These are phyloP conservation scores for Megathymus violae DNA, from an alignment of 1,140 invertebrate species.

Conservation along the genomic window DNA sequence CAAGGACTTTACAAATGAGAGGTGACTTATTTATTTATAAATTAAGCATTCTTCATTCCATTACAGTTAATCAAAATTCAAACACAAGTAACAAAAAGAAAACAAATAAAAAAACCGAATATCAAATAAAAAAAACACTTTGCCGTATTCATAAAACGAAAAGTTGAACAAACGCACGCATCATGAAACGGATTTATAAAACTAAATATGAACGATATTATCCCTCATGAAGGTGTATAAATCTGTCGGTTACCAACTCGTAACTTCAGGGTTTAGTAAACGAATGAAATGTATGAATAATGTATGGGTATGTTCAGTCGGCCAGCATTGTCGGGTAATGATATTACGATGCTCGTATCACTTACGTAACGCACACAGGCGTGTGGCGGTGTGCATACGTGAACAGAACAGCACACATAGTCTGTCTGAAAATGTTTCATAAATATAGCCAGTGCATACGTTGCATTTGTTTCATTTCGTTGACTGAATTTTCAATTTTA, in stretches of 20 bases:
- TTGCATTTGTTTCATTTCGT: constrained; percentile 13
- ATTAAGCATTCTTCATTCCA: no score
- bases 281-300: constrained; percentile 69
- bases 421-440: constrained; percentile 16
- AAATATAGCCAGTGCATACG: constrained; percentile 12
- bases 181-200: constrained; percentile 28
- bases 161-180: constrained; percentile 10
- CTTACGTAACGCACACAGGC: constrained; percentile 42
- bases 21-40: no score
- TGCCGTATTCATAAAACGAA: not conserved
- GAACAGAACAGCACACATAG: constrained; percentile 13
- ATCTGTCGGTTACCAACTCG: constrained; percentile 52
- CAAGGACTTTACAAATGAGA: no score
- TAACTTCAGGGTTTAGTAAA: constrained; percentile 60
- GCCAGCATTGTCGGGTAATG: constrained; percentile 53
- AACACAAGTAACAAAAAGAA: no score
- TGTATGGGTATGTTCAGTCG: constrained; percentile 50
- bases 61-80: no score
- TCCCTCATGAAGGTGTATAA: constrained; percentile 59
- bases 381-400: constrained; percentile 1
- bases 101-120: no score
- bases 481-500: constrained; percentile 4
- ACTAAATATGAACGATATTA: constrained; percentile 46
- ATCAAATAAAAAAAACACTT: constrained; percentile 7
- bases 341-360: constrained; percentile 53